phyloP scores from a whole-genome alignment of 2,113 vertebrate genomes.

The Petrocephalus zakoni region DNA sequence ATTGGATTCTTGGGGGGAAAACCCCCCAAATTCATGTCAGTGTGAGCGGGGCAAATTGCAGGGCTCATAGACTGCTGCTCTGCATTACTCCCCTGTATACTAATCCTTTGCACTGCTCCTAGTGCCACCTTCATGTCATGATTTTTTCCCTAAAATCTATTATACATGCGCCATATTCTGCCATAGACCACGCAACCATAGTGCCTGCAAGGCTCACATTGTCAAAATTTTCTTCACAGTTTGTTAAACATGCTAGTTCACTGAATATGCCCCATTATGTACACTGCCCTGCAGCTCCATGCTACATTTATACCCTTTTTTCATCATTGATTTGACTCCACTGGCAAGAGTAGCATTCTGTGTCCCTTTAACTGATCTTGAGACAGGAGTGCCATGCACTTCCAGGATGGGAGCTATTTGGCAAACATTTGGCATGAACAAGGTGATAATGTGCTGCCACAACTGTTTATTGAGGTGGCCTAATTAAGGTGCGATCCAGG shows the following conservation, averaged over 20 bases:
- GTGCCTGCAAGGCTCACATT: background rate
- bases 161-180: background rate
- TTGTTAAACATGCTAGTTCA: background rate
- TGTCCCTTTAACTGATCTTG: background rate
- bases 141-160: background rate
- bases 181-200: background rate
- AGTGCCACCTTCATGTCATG: background rate
- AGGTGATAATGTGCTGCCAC: background rate
- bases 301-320: background rate
- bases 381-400: background rate
- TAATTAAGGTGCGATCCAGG: constrained; percentile 4
- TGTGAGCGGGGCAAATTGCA: background rate
- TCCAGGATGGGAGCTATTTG: background rate
- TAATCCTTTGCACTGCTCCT: background rate
- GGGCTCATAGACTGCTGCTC: background rate
- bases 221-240: background rate
- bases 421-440: background rate
- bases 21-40: background rate
- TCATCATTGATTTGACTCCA: background rate
- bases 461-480: background rate
- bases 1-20: background rate
- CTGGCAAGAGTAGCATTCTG: background rate
- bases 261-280: background rate
- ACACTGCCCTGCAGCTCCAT: background rate
- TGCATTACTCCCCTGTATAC: background rate